These are phyloP conservation scores for Sorex fumeus DNA, from an alignment of 2,113 vertebrate species.

Conservation along the genomic window DNA sequence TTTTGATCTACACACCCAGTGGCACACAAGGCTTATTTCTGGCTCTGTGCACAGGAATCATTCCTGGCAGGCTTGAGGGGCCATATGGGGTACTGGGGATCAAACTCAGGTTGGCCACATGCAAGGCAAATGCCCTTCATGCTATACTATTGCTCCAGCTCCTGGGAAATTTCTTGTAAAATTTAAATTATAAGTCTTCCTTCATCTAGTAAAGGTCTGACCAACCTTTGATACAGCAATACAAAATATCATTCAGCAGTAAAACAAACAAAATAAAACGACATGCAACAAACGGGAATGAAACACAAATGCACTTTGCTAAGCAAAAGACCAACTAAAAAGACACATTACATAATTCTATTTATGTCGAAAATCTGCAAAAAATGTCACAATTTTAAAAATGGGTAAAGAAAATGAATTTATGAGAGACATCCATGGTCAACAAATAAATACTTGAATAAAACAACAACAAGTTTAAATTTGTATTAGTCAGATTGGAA, in stretches of 20 bases:
- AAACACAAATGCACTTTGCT: not conserved
- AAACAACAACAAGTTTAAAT: not conserved
- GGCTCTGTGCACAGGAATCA: too few species aligned
- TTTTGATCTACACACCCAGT: not conserved
- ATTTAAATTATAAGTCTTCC: not conserved
- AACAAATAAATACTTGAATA: not conserved
- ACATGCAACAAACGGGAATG: not conserved
- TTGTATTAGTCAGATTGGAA: conserved; percentile 28
- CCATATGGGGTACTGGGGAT: too few species aligned
- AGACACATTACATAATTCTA: not conserved
- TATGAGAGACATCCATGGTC: not conserved
- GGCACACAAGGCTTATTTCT: not conserved
- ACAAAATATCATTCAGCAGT: not conserved
- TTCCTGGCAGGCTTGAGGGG: too few species aligned
- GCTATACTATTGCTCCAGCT: not conserved
- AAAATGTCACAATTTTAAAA: not conserved
- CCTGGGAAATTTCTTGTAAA: not conserved
- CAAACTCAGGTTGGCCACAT: too few species aligned
- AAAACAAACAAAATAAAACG: not conserved
- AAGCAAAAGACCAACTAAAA: not conserved
- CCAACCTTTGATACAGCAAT: not conserved
- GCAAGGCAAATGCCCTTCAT: too few species aligned
- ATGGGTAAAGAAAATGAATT: not conserved
- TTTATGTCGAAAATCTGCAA: not conserved
- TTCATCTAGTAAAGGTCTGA: not conserved